phyloP scores from a whole-genome alignment of 2,888 invertebrate species.

The Orthosia gothica region DNA sequence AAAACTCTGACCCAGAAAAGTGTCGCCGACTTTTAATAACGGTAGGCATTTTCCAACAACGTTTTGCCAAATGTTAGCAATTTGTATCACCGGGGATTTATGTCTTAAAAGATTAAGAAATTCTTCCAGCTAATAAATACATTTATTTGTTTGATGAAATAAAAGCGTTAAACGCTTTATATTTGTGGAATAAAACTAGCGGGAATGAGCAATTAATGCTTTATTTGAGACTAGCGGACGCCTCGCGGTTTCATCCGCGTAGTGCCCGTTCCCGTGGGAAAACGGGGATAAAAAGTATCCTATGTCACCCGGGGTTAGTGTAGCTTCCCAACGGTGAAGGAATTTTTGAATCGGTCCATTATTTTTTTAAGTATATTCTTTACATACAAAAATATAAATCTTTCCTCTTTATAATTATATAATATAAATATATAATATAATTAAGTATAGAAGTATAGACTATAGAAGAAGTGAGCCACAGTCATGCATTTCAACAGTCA shows the following conservation, averaged over 20 bases:
- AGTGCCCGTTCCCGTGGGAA: too few species aligned
- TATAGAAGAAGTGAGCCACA: not conserved
- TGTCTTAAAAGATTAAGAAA: constrained; percentile 46
- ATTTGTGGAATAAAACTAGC: not conserved
- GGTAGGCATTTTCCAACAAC: constrained; percentile 39
- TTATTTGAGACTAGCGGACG: too few species aligned
- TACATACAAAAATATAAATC: too few species aligned
- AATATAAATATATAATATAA: too few species aligned
- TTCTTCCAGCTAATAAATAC: constrained; percentile 25
- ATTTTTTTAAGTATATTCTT: too few species aligned
- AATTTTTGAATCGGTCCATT: too few species aligned
- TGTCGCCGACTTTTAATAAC: constrained; percentile 62
- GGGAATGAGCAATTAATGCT: not conserved
- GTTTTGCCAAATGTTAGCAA: constrained; percentile 58
- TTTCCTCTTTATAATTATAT: too few species aligned
- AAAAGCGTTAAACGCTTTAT: constrained; percentile 12
- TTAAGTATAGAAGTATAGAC: too few species aligned
- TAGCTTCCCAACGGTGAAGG: too few species aligned
- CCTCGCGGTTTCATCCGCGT: too few species aligned
- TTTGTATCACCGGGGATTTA: constrained; percentile 47
- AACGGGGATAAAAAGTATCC: too few species aligned
- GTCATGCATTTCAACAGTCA: constrained; percentile 5
- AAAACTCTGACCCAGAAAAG: constrained; percentile 57
- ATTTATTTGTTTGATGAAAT: constrained; percentile 29
- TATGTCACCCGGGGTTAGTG: too few species aligned